These are phyloP conservation scores for Cynocephalus volans DNA, from an alignment of 2,113 vertebrate genomes.

Conservation along the genomic window DNA sequence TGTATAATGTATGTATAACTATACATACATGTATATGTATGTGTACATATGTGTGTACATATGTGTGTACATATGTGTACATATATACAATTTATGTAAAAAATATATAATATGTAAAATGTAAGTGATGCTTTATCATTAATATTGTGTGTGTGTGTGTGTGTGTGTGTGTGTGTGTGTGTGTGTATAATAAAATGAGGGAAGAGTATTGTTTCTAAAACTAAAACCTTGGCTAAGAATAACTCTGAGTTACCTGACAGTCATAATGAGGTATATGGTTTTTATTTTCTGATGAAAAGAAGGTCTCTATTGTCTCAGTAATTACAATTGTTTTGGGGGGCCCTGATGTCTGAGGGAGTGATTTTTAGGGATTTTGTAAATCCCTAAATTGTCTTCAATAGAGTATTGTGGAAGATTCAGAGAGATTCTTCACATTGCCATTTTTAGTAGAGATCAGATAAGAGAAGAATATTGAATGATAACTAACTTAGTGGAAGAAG, in stretches of 20 bases:
- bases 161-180: background rate
- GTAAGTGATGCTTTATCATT: background rate
- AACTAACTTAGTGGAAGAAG: slow-evolving; percentile 66
- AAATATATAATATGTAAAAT: background rate
- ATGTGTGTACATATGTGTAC: too few species aligned
- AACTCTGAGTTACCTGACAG: slow-evolving; percentile 5
- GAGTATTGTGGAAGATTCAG: slow-evolving; percentile 43
- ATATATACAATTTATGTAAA: background rate
- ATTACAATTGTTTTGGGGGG: background rate
- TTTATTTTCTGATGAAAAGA: background rate
- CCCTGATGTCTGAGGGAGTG: background rate
- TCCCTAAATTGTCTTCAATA: slow-evolving; percentile 52
- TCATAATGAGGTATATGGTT: background rate
- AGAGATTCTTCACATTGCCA: slow-evolving; percentile 61
- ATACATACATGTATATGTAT: background rate
- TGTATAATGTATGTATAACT: background rate
- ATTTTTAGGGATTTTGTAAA: slow-evolving; percentile 40
- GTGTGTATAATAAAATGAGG: background rate
- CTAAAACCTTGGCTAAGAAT: slow-evolving; percentile 15
- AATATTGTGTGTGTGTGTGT: background rate
- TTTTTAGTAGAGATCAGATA: slow-evolving; percentile 76
- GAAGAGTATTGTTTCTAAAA: slow-evolving; percentile 46
- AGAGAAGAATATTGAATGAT: slow-evolving; percentile 71
- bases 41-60: too few species aligned
- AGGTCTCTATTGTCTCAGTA: slow-evolving; percentile 26